Conservation (phyloP, 30 jellyfish, hydroid and myxozoan genomes). For the Chrysaora quinquecirrha region DNA sequence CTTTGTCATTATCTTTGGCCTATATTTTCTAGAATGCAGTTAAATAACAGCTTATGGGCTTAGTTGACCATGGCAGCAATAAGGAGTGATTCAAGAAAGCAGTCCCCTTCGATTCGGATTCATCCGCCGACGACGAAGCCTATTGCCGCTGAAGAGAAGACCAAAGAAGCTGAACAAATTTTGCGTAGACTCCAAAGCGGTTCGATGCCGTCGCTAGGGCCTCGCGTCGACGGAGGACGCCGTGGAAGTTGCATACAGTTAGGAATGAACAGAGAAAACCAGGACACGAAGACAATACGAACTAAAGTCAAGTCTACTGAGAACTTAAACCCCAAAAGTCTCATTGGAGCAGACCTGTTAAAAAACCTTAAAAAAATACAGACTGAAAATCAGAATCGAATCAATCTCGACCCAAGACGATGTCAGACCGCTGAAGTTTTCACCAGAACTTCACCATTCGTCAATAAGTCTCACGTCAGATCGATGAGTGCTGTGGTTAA, state of each 20-base stretch:
- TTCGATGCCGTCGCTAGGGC: conserved; percentile 1
- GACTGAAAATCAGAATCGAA: not conserved
- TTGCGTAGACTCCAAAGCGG: conserved; percentile 29
- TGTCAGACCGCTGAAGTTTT: conserved; percentile 24
- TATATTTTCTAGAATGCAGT: too few relatives aligned
- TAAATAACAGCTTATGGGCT: too few relatives aligned
- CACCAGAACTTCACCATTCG: not conserved
- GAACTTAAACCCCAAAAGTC: conserved; percentile 38
- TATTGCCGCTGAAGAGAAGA: conserved; percentile 10
- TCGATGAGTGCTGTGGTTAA: conserved; percentile 59
- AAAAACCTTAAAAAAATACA: conserved; percentile 13
- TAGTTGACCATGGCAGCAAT: conserved; percentile 8
- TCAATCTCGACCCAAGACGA: not conserved
- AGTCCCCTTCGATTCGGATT: conserved; percentile 6
- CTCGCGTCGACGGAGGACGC: not conserved
- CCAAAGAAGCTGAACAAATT: conserved; percentile 9
- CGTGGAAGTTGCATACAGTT: conserved; percentile 13
- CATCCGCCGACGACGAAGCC: conserved; percentile 25
- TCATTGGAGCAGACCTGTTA: conserved; percentile 54
- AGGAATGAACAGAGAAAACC: not conserved
- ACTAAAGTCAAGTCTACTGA: conserved; percentile 44
- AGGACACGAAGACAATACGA: conserved; percentile 23
- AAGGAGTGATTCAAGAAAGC: conserved; percentile 10
- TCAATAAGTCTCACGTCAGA: not conserved
- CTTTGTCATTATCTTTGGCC: too few relatives aligned